Percentiles rank a stretch among this genome's conserved stretches.
phyloP scores from a whole-genome alignment of 2,113 vertebrate genomes.

The Festucalex cinctus region DNA sequence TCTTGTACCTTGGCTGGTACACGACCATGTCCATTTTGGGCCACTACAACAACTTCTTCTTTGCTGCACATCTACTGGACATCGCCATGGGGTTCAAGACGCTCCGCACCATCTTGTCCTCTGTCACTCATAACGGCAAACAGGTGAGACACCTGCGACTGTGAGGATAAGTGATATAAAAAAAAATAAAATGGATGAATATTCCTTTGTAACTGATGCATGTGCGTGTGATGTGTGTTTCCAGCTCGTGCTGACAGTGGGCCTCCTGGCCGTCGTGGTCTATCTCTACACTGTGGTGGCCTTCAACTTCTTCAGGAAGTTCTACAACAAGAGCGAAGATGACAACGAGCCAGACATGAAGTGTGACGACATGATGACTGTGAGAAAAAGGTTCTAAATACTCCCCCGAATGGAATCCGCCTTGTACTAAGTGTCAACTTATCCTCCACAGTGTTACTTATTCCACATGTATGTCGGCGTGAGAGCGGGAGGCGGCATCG shows the following conservation, averaged over 20 bases:
- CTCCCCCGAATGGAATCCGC: neutral
- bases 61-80: slow-evolving; percentile 93
- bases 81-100: slow-evolving; percentile 99
- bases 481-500: slow-evolving; percentile 93
- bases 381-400: slow-evolving; percentile 49
- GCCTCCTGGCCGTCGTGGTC: slow-evolving; percentile 92
- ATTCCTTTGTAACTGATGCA: no score
- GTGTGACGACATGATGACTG: slow-evolving; percentile 99
- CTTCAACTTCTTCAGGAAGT: slow-evolving; percentile 99
- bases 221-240: slow-evolving; percentile 5
- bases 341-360: slow-evolving; percentile 97
- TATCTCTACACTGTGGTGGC: slow-evolving; percentile 98
- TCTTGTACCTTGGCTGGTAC: slow-evolving; percentile 96
- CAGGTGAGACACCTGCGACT: slow-evolving; percentile 75
- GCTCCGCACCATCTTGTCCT: slow-evolving; percentile 91
- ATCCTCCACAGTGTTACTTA: slow-evolving; percentile 83
- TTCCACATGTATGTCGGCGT: slow-evolving; percentile 99
- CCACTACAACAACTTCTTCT: slow-evolving; percentile 99
- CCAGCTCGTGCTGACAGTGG: slow-evolving; percentile 93
- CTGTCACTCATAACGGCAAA: slow-evolving; percentile 98
- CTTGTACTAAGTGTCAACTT: neutral
- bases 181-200: neutral
- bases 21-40: slow-evolving; percentile 98
- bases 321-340: slow-evolving; percentile 97
- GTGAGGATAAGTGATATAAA: neutral